Evolutionary conservation across 2,797 vertebrate genomes (phyloP).

Genomic region (Anabacerthia variegaticeps): DNA sequence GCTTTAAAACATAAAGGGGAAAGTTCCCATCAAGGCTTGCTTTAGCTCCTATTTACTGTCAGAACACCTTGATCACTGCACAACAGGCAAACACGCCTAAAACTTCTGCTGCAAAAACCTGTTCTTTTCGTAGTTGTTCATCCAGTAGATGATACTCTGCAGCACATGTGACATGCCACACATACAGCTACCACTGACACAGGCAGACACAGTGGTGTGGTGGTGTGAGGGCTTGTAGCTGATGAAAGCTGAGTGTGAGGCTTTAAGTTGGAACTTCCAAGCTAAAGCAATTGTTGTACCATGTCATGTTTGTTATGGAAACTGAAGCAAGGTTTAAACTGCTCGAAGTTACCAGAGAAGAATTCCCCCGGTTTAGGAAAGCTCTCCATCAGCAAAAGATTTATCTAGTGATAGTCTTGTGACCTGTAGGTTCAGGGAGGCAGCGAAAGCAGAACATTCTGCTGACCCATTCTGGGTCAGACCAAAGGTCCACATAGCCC

Average conservation of each 20-base stretch:
- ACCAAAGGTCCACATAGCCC: background rate
- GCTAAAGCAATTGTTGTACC: background rate
- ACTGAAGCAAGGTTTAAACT: background rate
- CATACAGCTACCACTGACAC: background rate
- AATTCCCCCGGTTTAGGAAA: background rate
- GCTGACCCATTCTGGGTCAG: background rate
- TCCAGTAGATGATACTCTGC: background rate
- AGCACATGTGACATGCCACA: background rate
- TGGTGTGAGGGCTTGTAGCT: accelerated
- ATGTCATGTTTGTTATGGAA: background rate
- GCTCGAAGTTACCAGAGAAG: background rate
- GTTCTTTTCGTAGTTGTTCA: background rate
- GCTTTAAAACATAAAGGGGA: background rate
- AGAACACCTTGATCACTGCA: background rate
- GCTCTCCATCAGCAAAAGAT: background rate
- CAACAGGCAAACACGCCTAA: background rate
- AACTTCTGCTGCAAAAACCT: background rate
- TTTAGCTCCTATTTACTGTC: background rate
- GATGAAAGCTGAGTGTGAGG: background rate
- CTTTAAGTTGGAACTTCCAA: background rate
- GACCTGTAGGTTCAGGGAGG: background rate
- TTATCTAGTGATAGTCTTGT: background rate
- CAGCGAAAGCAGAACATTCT: background rate
- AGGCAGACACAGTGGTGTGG: background rate
- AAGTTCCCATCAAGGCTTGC: background rate